Evolutionary conservation across 2,797 vertebrate species (phyloP).

Genomic region (Chiloscyllium punctatum): DNA sequence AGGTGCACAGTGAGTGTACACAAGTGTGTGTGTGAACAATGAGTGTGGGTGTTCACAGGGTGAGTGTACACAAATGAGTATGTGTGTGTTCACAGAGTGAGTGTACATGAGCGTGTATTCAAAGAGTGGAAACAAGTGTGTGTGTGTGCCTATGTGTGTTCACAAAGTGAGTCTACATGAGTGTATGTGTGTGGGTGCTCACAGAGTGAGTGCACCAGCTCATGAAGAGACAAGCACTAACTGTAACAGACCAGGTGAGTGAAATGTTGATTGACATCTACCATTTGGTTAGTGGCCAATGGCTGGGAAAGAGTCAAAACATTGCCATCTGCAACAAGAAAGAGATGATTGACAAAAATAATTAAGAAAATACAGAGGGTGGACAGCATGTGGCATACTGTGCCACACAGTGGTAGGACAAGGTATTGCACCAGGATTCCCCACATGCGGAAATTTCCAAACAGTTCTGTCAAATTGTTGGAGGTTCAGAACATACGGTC

Average conservation of each 20-base stretch:
- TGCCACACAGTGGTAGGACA: constrained; percentile 24
- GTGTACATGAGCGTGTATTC: no score
- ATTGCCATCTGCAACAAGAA: background rate
- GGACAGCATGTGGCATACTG: background rate
- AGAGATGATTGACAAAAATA: background rate
- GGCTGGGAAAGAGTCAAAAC: background rate
- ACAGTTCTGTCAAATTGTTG: no score
- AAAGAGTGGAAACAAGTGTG: no score
- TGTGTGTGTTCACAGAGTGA: no score
- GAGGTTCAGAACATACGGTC: background rate
- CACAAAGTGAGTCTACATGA: background rate
- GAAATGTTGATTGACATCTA: background rate
- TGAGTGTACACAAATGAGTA: no score
- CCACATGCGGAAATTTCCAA: background rate
- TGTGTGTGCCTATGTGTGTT: no score
- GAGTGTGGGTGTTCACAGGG: no score
- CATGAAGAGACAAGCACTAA: background rate
- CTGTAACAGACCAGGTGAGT: no score
- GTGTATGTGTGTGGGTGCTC: background rate
- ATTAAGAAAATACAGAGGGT: background rate
- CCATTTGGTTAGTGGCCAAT: background rate
- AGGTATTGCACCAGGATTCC: background rate
- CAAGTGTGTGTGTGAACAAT: no score
- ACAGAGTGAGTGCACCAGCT: background rate
- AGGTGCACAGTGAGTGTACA: no score